Percentiles rank a stretch among this genome's conserved stretches.
phyloP scores from a whole-genome alignment of 2,113 vertebrate species.

The Plecturocebus donacophilus region DNA sequence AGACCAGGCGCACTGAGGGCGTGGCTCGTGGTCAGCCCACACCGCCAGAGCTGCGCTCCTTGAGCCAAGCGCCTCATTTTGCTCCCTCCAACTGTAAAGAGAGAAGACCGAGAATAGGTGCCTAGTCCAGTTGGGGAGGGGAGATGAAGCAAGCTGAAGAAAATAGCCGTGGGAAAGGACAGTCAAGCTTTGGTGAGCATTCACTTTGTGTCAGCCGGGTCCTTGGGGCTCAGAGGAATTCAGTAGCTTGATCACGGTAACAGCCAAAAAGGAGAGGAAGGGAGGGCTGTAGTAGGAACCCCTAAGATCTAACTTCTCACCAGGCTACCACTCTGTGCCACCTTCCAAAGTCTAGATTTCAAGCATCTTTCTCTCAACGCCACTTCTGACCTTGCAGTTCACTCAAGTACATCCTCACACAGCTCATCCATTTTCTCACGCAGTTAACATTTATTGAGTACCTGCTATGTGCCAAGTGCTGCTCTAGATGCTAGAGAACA shows the following conservation, averaged over 20 bases:
- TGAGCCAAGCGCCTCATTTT: fast-evolving
- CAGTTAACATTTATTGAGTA: not conserved
- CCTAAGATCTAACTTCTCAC: not conserved
- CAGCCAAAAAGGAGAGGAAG: not conserved
- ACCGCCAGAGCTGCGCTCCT: fast-evolving
- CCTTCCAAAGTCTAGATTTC: not conserved
- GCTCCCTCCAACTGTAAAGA: not conserved
- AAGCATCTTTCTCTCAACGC: not conserved
- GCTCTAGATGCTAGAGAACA: not conserved
- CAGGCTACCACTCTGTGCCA: not conserved
- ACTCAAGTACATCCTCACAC: fast-evolving
- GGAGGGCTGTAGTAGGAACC: not conserved
- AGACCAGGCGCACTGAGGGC: fast-evolving
- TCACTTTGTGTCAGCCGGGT: not conserved
- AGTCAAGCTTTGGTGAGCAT: not conserved
- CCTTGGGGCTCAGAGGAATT: not conserved
- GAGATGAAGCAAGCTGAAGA: not conserved
- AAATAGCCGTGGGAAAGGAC: not conserved
- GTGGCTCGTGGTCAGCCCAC: fast-evolving
- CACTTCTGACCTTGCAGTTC: not conserved
- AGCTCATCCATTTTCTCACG: not conserved
- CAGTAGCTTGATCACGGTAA: not conserved
- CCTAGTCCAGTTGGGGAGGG: fast-evolving
- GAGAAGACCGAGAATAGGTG: not conserved
- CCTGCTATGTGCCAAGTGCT: not conserved